A percentile compares a stretch with the other conserved stretches of the same genome.
Evolutionary conservation across 2,113 vertebrate genomes (phyloP).

Genomic region (Brachyhypopomus occidentalis): DNA sequence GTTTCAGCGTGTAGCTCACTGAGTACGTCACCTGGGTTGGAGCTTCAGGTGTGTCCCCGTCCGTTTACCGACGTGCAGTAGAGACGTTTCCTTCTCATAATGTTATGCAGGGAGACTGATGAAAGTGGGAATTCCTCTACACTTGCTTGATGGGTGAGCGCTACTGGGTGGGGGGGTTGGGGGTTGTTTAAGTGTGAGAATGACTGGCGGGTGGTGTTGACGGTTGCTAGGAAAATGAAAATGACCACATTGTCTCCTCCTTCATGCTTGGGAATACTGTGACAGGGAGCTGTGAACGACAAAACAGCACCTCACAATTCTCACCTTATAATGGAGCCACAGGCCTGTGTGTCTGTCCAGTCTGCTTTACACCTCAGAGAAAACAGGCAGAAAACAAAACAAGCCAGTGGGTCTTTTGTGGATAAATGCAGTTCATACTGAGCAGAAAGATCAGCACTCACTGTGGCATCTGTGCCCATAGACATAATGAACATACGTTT

Average conservation of each 20-base stretch:
- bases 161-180: not conserved
- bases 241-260: constrained; percentile 27
- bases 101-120: not conserved
- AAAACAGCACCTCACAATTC: constrained; percentile 29
- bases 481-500: too few relatives aligned
- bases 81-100: not conserved
- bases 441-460: not conserved
- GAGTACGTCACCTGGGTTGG: not conserved
- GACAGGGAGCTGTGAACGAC: not conserved
- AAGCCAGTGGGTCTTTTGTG: not conserved
- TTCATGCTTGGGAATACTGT: constrained; percentile 31
- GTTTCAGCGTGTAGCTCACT: constrained; percentile 17
- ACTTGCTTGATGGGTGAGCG: constrained; percentile 8
- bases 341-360: not conserved
- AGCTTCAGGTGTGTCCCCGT: not conserved
- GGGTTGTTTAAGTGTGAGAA: constrained; percentile 18
- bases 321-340: constrained; percentile 23
- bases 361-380: not conserved
- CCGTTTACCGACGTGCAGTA: not conserved
- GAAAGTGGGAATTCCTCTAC: not conserved
- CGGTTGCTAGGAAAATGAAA: constrained; percentile 34
- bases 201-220: constrained; percentile 41
- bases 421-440: not conserved
- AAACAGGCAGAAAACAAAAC: not conserved
- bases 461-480: not conserved